Conservation (phyloP, 2,888 invertebrate genomes). For the Hirtodrosophila cameraria region DNA sequence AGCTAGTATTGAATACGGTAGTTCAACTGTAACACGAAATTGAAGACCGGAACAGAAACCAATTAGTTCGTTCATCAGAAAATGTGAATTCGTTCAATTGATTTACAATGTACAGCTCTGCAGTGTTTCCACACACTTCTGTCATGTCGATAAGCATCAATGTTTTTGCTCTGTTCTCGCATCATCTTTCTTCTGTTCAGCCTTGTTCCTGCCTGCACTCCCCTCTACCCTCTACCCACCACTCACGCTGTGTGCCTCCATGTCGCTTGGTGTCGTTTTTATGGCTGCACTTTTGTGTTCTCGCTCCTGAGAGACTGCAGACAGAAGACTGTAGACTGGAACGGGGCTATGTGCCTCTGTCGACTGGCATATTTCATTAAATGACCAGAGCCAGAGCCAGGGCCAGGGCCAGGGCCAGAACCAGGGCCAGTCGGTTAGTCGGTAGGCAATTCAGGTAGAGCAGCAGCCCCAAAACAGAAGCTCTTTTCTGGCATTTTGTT, state of each 20-base stretch:
- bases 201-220: neutral
- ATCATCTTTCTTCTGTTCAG: constrained; percentile 18
- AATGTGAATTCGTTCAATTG: too few relatives aligned
- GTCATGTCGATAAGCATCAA: constrained; percentile 82
- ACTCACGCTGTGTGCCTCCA: constrained; percentile 41
- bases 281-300: constrained; percentile 79
- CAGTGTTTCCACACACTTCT: constrained; percentile 50
- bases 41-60: too few relatives aligned
- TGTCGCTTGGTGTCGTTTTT: constrained; percentile 78
- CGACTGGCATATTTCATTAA: constrained; percentile 79
- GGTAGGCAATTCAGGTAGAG: constrained; percentile 39
- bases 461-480: constrained; percentile 79
- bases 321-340: constrained; percentile 10
- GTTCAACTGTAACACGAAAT: too few relatives aligned
- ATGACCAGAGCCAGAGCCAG: constrained; percentile 43
- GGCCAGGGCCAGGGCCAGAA: neutral
- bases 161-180: constrained; percentile 71
- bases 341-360: constrained; percentile 6
- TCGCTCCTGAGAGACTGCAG: constrained; percentile 34
- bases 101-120: too few relatives aligned
- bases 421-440: constrained; percentile 6
- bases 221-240: constrained; percentile 34
- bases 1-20: too few relatives aligned
- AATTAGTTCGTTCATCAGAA: too few relatives aligned
- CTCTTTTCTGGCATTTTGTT: constrained; percentile 80